Evolutionary conservation across 1,140 invertebrate species (phyloP), one percentile per base, ranked within the genome.

Genomic region (Drosophila tani): DNA sequence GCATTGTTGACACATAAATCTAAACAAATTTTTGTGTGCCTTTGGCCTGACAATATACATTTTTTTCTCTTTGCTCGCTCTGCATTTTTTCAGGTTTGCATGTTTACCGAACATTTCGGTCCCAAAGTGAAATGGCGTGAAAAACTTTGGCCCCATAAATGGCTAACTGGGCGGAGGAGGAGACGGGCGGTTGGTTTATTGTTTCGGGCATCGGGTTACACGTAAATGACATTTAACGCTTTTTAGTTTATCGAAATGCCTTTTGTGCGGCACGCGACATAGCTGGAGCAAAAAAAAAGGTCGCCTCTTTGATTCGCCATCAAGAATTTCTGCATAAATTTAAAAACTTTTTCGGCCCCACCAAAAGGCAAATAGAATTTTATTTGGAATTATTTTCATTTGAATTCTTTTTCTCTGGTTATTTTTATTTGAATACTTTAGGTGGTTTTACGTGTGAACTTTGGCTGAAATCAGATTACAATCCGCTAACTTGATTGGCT

Each of bases 181-280:
- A n/a, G 19, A 9, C 35, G n/a, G 57, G 35, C 17, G 41, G 63
- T 43, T 40, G 49, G 62, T 60, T 69, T 73, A 67, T 55, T 65
- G 64, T 67, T 75, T 60, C 64, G 51, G 63, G 78, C 74, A 76
- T 86, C 65, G 67, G 81, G 77, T 87, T 87, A 84, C 84, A 69
- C 65, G 60, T 88, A 90, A 88, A 88, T 88, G 84, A 90, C 84
- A 88, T 88, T 88, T 88, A 88, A 84, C 84, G 84, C 85, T 88
- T 88, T 88, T 88, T 81, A 84, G 85, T 88, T 88, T 88, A 90
- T 84, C 73, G 59, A 87, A 84, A 90, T 88, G 78, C 78, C 78
- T 75, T 81, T 62, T 70, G 51, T 62, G 40, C 43, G 82, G 78
- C 82, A 85, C 82, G 82, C 82, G 82, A 85, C 65, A 46, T 43